Evolutionary conservation across 1,140 invertebrate species (phyloP), one percentile per base, ranked within the genome.

Genomic region (Anagrus nilaparvatae): DNA sequence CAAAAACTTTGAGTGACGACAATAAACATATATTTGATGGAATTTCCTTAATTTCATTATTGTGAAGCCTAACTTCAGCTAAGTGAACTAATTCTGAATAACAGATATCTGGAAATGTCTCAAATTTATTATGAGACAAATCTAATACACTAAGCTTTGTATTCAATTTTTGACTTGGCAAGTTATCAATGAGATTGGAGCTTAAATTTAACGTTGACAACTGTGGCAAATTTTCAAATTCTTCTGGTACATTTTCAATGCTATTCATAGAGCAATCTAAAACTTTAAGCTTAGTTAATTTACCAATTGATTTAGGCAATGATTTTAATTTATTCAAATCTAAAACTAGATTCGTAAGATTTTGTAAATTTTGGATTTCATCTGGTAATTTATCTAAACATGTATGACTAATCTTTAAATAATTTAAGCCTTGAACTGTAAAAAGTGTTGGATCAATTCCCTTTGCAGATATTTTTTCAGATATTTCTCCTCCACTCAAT

Each of bases 331-430:
- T 72, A 55, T 89, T 88, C 12, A 77, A 76, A 53, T 79, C 76
- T 28, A 88, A 59, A 13, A 84, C 71, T n/a, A 90, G 61, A 6
- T 74, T 78, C 40, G 78, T 79, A 5, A 90, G 63, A 59, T 83
- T 82, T 0, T 54, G 51, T 20, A 90, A 62, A 3, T 73, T 63
- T 13, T 66, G 72, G 20, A 88, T 71, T 29, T 76, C 71, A 46
- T 73, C 61, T 5, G 79, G 73, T 18, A 88, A 47, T 7, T 51
- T 49, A 21, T 64, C 51, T 14, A 89, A 57, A 48, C 63, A 66
- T 3, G 80, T 79, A 9, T 77, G 72, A 41, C 75, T 77, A 23
- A 89, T 80, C 51, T 77, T 77, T 5, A 90, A 56, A 49, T 80
- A 78, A 58, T 84, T 84, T 16, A 86, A 63, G 38, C 63, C 67